Base-by-base conservation (phyloP, 2,797 vertebrate genomes). In the Adrianichthys oophorus region DNA sequence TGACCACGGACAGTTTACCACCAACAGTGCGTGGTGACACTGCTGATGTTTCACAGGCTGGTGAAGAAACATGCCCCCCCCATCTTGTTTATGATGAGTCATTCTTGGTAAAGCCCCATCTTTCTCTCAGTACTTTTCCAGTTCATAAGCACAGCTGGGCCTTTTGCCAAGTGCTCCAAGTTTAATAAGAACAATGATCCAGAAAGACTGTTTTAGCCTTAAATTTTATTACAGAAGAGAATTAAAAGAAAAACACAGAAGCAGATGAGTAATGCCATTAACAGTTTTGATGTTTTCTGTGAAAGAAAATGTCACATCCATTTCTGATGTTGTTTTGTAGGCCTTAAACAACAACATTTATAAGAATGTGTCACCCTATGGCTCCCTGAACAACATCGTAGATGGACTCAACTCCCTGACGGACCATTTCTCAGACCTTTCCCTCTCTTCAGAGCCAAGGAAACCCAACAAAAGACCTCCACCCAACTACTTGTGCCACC, bases 381-480 rank as follows among this genome's bases (percentile, higher is more conserved):
- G 97, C 82, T 99, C 98, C 16, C 91, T 98, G 63, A 98, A 95
- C 90, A 98, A 99, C 92, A 99, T 99, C 12, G 97, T 98, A 26
- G 98, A 99, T 8, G 98, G 98, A 76, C 93, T 99, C 88, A 98
- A 93, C 90, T 96, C 97, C 29, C 93, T 99, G 88, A 98, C 98
- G 0, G 98, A 98, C 91, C 98, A 98, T 85, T 98, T 99, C 91
- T 98, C 98, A 10, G 98, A 99, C 90, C 94, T 99, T 41, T 96
- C 95, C 65, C 93, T 99, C 65, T 94, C 94, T 63, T 95, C 95
- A 0, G 98, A 99, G 92, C 93, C 94, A 57, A 93, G 96, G 62
- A 98, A 98, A 86, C 96, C 97, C 78, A 98, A 96, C 91, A 99
- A 99, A 89, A 93, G 96, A 70, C 97, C 98, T 43, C 97, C 98